Conservation (phyloP, 2,797 vertebrate genomes). For the Strix occidentalis region DNA sequence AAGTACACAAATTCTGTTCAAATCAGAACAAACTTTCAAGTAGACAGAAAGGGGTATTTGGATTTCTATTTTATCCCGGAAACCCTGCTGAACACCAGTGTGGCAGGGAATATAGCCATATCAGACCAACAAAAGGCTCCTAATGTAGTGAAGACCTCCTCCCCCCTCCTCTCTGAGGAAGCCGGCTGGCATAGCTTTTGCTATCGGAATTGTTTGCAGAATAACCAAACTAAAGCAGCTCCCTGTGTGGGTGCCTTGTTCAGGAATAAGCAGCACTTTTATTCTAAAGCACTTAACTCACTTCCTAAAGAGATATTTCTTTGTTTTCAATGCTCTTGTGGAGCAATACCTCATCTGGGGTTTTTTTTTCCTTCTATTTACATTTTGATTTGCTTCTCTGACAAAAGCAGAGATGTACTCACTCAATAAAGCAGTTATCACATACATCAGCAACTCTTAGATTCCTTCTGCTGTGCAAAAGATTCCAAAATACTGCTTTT, state of each 20-base stretch:
- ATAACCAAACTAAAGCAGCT: constrained; percentile 32
- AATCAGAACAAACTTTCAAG: constrained; percentile 64
- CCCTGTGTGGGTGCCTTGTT: background rate
- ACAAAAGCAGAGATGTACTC: background rate
- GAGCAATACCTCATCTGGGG: background rate
- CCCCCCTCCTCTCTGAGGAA: constrained; percentile 3
- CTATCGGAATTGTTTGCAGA: constrained; percentile 37
- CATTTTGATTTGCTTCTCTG: constrained; percentile 15
- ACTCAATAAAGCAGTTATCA: constrained; percentile 22
- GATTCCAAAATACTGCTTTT: background rate
- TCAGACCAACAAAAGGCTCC: constrained; percentile 53
- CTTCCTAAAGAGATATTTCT: background rate
- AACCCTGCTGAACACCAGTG: constrained; percentile 19
- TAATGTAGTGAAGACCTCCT: constrained; percentile 47
- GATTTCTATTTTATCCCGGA: background rate
- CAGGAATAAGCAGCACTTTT: background rate
- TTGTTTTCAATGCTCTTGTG: background rate
- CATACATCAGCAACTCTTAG: background rate
- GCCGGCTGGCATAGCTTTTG: constrained; percentile 14
- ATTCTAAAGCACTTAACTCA: background rate
- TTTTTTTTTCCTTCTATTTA: background rate
- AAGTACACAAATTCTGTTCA: constrained; percentile 63
- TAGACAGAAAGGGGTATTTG: constrained; percentile 35
- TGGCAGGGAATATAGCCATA: constrained; percentile 12
- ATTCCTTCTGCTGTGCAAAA: background rate